Evolutionary conservation across 2,113 vertebrate genomes (phyloP).

Genomic region (Tupaia tana): DNA sequence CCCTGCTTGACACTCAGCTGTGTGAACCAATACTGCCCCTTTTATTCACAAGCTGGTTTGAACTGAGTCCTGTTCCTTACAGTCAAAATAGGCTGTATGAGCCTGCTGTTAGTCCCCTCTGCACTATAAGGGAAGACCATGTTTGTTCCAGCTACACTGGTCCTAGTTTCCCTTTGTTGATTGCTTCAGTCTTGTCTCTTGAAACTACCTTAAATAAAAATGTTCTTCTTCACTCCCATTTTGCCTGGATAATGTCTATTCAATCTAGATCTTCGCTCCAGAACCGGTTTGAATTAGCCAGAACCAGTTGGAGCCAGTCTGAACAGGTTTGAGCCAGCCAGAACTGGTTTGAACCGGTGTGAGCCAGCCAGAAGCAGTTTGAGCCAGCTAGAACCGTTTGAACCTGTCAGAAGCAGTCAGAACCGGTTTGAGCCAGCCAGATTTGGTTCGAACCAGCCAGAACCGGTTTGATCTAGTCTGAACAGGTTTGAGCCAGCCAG

Average conservation of each 20-base stretch:
- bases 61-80: neutral
- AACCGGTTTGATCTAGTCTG: no score
- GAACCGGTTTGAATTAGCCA: no score
- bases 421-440: no score
- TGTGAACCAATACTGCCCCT: neutral
- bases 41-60: neutral
- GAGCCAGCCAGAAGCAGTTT: no score
- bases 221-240: neutral
- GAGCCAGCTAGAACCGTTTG: no score
- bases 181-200: neutral
- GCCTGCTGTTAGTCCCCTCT: neutral
- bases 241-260: neutral
- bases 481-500: no score
- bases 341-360: no score
- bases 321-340: no score
- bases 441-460: no score
- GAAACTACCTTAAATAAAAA: neutral
- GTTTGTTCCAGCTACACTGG: neutral
- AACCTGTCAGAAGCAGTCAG: no score
- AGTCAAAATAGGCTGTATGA: conserved; percentile 18
- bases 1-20: neutral
- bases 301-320: no score
- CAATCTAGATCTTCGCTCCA: neutral
- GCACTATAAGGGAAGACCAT: neutral
- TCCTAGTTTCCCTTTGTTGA: neutral